Percentiles rank a stretch among this genome's conserved stretches.
phyloP scores from a whole-genome alignment of 2,113 vertebrate genomes.

The Macrotus californicus region DNA sequence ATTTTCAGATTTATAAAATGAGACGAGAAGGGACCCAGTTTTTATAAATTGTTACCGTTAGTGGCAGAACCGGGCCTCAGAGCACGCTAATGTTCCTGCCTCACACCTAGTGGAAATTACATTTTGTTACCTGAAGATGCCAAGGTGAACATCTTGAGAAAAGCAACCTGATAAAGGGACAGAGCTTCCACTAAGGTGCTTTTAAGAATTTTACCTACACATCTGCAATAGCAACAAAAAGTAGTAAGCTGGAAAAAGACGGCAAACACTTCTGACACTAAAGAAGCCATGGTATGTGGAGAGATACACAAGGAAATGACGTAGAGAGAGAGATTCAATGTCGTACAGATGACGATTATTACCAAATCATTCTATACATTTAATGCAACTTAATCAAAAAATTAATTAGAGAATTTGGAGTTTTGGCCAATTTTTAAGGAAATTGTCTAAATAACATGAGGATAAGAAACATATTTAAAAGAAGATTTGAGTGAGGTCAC shows the following conservation, averaged over 20 bases:
- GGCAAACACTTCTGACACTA: not conserved
- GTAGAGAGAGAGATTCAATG: not conserved
- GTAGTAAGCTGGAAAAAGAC: not conserved
- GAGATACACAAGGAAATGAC: not conserved
- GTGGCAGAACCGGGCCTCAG: not conserved
- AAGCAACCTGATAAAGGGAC: not conserved
- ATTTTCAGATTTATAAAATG: slow-evolving; percentile 48
- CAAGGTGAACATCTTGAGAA: not conserved
- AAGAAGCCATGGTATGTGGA: not conserved
- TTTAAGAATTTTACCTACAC: slow-evolving; percentile 5
- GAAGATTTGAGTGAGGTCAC: not conserved
- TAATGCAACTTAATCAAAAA: slow-evolving; percentile 1
- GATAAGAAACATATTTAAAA: not conserved
- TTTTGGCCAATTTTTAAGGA: slow-evolving; percentile 6
- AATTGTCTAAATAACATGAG: slow-evolving; percentile 2
- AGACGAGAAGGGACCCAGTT: not conserved
- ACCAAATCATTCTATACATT: not conserved
- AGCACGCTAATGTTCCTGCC: not conserved
- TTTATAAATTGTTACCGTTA: slow-evolving; percentile 9
- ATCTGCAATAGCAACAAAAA: not conserved
- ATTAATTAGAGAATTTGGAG: not conserved
- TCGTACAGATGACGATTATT: not conserved
- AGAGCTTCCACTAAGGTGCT: not conserved
- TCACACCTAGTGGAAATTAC: not conserved
- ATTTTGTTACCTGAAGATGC: slow-evolving; percentile 39